These are phyloP conservation scores for Spilosoma lubricipeda DNA, from an alignment of 2,888 invertebrate species.

Conservation along the genomic window DNA sequence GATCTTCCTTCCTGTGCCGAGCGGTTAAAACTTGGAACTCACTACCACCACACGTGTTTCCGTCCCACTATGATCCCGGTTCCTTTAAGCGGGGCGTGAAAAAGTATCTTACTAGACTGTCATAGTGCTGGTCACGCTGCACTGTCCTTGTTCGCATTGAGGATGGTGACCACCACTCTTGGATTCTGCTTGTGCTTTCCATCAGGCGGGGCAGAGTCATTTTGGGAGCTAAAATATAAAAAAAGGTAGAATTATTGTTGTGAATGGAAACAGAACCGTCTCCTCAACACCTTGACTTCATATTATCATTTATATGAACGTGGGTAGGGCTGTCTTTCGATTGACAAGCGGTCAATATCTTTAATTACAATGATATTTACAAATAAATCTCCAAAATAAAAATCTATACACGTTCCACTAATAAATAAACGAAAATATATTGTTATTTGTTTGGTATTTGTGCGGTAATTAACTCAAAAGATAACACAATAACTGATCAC, in stretches of 20 bases:
- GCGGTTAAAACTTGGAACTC: too few species aligned
- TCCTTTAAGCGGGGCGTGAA: too few species aligned
- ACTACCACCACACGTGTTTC: too few species aligned
- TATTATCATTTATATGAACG: background rate
- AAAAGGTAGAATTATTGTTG: background rate
- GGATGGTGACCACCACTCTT: too few species aligned
- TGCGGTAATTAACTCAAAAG: constrained; percentile 32
- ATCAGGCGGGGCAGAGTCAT: too few species aligned
- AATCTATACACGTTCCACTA: background rate
- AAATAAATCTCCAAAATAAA: background rate
- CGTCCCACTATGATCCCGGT: too few species aligned
- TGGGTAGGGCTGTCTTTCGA: background rate
- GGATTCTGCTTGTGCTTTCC: too few species aligned
- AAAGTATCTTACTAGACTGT: too few species aligned
- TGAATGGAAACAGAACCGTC: background rate
- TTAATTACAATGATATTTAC: background rate
- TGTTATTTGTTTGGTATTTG: background rate
- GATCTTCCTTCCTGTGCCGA: too few species aligned
- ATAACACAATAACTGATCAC: constrained; percentile 51
- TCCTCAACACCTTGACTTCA: background rate
- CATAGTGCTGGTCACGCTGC: too few species aligned
- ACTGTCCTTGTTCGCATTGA: too few species aligned
- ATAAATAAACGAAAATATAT: background rate
- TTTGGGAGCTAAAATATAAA: too few species aligned
- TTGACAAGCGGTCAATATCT: background rate